phyloP scores from a whole-genome alignment of 2,797 vertebrate species.

The Darevskia nairensis region DNA sequence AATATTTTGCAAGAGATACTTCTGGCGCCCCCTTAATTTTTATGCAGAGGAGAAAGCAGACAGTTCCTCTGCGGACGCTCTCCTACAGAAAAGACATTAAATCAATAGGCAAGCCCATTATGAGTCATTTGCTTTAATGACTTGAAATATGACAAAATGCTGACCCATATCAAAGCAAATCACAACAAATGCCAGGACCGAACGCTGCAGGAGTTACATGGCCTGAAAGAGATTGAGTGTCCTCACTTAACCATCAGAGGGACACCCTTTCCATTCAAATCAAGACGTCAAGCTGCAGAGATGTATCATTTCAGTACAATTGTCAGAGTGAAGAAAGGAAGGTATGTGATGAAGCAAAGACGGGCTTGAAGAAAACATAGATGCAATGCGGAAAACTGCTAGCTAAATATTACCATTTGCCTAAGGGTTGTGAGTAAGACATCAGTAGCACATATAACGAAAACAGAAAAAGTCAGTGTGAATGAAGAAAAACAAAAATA shows the following conservation, averaged over 20 bases:
- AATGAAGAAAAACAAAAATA: background rate
- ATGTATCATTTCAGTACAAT: background rate
- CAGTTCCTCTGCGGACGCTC: background rate
- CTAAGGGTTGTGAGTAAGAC: background rate
- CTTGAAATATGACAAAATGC: background rate
- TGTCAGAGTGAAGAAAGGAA: background rate
- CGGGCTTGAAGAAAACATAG: background rate
- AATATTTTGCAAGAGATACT: background rate
- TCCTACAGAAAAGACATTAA: background rate
- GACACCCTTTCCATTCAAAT: background rate
- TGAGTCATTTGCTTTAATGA: constrained; percentile 17
- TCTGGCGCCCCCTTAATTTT: background rate
- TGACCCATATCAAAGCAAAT: background rate
- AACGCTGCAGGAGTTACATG: background rate
- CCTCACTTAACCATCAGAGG: background rate
- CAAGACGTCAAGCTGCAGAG: background rate
- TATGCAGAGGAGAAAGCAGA: background rate
- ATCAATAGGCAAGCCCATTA: constrained; percentile 24
- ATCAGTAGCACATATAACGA: background rate
- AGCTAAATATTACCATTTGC: constrained; percentile 4
- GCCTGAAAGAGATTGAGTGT: background rate
- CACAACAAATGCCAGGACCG: background rate
- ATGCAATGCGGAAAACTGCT: background rate
- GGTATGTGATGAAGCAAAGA: background rate
- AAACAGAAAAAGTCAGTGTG: constrained; percentile 23